Evolutionary conservation across 2,797 vertebrate species (phyloP), one percentile per base, ranked within the genome.

Genomic region (Sebastes taczanowskii): DNA sequence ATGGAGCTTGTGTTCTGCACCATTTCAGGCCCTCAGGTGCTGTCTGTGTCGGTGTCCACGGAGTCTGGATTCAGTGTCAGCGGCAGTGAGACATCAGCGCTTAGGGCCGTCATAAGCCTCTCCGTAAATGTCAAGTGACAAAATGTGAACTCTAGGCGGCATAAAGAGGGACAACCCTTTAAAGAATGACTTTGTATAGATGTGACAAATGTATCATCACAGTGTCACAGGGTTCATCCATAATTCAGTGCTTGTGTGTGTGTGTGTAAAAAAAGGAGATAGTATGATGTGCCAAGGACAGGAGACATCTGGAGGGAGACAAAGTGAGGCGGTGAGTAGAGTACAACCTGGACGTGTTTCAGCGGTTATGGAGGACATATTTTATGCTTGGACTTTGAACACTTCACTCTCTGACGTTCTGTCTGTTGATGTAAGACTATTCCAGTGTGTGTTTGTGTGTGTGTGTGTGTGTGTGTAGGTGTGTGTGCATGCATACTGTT

Each of bases 111-210:
- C 88, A 80, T 86, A 79, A 92, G 88, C 86, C 69, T 87, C 87
- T 79, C 77, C 58, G 84, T 86, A 94, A 94, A 95, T 94, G 91
- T 94, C 92, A 95, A 92, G 87, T 92, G 91, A 92, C 91, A 93
- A 92, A 93, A 93, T 89, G 85, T 90, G 90, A 94, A 93, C 92
- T 90, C 82, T 75, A 80, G 86, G 86, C 81, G 67, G 86, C 87
- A 90, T 87, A 83, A 92, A 90, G 81, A 90, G 86, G 86, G 91
- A 93, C 90, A 83, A 84, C 74, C 81, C 76, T 91, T 87, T 87
- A 88, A 88, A 91, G 81, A 78, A 91, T 77, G 87, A 92, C 88
- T 92, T 88, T 90, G 90, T 90, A 84, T 78, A 83, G 89, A 91
- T 88, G 84, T 92, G 93, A 93, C 91, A 93, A 93, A 94, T 89